Evolutionary conservation across 2,113 vertebrate species (phyloP).

Genomic region (Ceyx melanurus): DNA sequence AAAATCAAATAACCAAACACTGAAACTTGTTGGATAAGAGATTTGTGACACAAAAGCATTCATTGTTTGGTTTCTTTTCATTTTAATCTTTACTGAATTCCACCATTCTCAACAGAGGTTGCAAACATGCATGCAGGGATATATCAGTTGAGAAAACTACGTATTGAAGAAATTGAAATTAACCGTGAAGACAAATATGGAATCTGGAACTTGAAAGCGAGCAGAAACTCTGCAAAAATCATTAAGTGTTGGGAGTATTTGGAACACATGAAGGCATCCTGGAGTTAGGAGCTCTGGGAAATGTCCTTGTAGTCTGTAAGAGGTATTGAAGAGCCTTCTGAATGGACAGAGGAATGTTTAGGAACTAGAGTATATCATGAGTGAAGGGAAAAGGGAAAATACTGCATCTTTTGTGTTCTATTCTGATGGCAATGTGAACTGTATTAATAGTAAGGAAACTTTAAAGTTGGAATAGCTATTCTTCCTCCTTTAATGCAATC

Average conservation of each 20-base stretch:
- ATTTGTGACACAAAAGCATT: background rate
- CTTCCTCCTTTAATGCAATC: background rate
- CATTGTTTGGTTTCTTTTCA: background rate
- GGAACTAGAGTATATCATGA: background rate
- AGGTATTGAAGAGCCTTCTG: background rate
- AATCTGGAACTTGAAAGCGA: background rate
- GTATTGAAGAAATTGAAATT: background rate
- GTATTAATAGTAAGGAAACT: background rate
- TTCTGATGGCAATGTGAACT: background rate
- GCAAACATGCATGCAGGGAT: fast-evolving
- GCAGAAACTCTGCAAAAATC: background rate
- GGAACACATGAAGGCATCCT: fast-evolving
- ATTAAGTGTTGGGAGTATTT: background rate
- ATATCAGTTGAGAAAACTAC: background rate
- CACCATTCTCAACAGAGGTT: background rate
- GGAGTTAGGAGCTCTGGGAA: background rate
- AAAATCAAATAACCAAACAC: background rate
- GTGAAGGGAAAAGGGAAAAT: background rate
- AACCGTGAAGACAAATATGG: background rate
- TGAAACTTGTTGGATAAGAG: background rate
- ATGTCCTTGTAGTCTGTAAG: background rate
- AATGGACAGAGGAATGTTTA: background rate
- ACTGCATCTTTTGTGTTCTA: background rate
- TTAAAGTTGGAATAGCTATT: background rate
- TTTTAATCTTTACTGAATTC: background rate